Percentiles rank a stretch among this genome's conserved stretches.
Conservation (phyloP, 2,888 invertebrate species). For the Xanthostigma xanthostigma region DNA sequence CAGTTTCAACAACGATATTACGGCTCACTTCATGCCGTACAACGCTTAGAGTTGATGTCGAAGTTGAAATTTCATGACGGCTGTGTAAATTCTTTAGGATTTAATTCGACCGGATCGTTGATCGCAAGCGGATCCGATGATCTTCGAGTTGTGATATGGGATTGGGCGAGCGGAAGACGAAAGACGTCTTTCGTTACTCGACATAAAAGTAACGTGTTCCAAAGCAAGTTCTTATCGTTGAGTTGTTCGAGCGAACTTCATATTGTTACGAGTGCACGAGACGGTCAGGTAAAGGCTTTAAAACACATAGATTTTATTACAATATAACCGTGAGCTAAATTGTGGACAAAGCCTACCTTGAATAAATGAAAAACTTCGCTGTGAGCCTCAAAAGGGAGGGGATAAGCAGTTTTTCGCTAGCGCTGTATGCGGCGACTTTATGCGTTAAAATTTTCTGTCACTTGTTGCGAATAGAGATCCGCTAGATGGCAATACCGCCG, state of each 20-base stretch:
- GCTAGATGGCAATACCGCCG: too few relatives aligned
- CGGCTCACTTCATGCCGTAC: conserved; percentile 67
- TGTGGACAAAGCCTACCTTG: too few relatives aligned
- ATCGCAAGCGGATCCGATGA: conserved; percentile 89
- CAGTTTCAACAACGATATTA: conserved; percentile 58
- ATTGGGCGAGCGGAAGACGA: conserved; percentile 64
- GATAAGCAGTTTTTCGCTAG: too few relatives aligned
- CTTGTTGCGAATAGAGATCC: too few relatives aligned
- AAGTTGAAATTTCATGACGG: conserved; percentile 67
- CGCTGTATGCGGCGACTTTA: too few relatives aligned
- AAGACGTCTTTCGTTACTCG: conserved; percentile 59
- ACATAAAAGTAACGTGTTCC: conserved; percentile 80
- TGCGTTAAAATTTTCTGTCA: too few relatives aligned
- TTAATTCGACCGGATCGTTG: conserved; percentile 62
- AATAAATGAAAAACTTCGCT: too few relatives aligned
- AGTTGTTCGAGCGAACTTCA: conserved; percentile 56
- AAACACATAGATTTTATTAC: conserved; percentile 11
- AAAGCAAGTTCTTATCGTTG: conserved; percentile 74
- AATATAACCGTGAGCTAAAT: not conserved
- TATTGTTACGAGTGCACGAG: conserved; percentile 76
- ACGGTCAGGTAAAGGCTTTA: conserved; percentile 57
- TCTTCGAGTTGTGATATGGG: conserved; percentile 72
- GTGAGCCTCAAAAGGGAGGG: too few relatives aligned
- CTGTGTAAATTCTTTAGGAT: conserved; percentile 86
- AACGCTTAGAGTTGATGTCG: conserved; percentile 64